These are phyloP conservation scores for Pheosia gnoma DNA, from an alignment of 2,888 invertebrate species.

Conservation along the genomic window DNA sequence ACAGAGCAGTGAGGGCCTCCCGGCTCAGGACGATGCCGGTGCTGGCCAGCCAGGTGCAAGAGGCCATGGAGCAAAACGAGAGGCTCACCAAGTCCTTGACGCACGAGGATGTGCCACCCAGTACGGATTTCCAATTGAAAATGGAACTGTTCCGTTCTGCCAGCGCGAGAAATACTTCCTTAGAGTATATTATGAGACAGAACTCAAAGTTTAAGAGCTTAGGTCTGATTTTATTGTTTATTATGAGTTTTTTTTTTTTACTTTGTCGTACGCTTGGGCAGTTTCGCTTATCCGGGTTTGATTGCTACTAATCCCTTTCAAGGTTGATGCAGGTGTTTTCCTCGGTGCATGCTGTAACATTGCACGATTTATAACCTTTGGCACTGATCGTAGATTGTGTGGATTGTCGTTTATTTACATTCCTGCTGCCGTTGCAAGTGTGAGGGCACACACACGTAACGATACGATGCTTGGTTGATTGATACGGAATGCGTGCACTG, in stretches of 20 bases:
- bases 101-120: conserved; percentile 73
- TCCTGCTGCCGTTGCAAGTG: conserved; percentile 11
- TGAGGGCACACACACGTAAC: conserved; percentile 10
- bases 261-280: conserved; percentile 52
- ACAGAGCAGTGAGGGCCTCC: conserved; percentile 68
- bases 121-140: conserved; percentile 74
- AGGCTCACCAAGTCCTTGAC: conserved; percentile 80
- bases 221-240: conserved; percentile 75
- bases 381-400: conserved; percentile 5
- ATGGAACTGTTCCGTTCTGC: conserved; percentile 81
- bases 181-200: conserved; percentile 79
- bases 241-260: conserved; percentile 49
- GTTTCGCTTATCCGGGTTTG: conserved; percentile 47
- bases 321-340: conserved; percentile 27
- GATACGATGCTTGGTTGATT: conserved; percentile 23
- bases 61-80: conserved; percentile 84
- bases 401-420: not conserved
- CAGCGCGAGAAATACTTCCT: conserved; percentile 78
- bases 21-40: conserved; percentile 90
- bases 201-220: conserved; percentile 81
- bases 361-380: conserved; percentile 23
- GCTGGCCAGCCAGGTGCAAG: conserved; percentile 87
- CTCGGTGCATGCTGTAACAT: conserved; percentile 27
- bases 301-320: conserved; percentile 50
- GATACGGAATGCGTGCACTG: conserved; percentile 26